Evolutionary conservation across 35 echinoderm and acorn worm species (phyloP).

Genomic region (Heliocidaris tuberculata): DNA sequence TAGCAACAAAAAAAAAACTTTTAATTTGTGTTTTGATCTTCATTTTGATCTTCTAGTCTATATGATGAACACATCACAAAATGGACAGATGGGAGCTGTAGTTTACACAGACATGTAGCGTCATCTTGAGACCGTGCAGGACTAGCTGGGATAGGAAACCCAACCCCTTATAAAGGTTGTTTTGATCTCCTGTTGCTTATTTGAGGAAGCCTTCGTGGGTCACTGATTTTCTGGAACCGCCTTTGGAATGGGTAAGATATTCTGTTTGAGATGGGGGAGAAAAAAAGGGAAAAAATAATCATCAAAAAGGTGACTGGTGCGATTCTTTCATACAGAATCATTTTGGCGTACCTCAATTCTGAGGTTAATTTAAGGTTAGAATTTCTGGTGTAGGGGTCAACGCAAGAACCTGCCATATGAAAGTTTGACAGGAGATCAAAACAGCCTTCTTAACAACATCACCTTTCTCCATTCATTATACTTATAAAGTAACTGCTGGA

Average conservation of each 20-base stretch:
- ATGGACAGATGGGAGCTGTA: background rate
- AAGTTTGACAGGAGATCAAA: constrained; percentile 20
- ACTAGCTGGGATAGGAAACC: background rate
- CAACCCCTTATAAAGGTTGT: constrained; percentile 17
- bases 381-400: background rate
- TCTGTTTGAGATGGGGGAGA: constrained; percentile 38
- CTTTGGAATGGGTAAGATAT: constrained; percentile 36
- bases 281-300: constrained; percentile 3
- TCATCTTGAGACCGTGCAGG: background rate
- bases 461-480: background rate
- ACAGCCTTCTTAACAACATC: background rate
- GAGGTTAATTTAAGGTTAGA: background rate
- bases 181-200: constrained; percentile 45
- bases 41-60: background rate
- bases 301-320: background rate
- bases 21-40: too few species aligned
- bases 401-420: background rate
- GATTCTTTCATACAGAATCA: background rate
- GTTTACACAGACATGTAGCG: background rate
- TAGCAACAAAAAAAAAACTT: too few species aligned
- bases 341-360: background rate
- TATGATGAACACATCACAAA: background rate
- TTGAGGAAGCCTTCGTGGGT: constrained; percentile 42
- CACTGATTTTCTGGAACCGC: constrained; percentile 24
- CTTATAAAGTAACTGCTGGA: too few species aligned